A percentile compares a stretch with the other conserved stretches of the same genome.
Evolutionary conservation across 2,888 invertebrate species (phyloP).

Genomic region (Drosophila quinaria): DNA sequence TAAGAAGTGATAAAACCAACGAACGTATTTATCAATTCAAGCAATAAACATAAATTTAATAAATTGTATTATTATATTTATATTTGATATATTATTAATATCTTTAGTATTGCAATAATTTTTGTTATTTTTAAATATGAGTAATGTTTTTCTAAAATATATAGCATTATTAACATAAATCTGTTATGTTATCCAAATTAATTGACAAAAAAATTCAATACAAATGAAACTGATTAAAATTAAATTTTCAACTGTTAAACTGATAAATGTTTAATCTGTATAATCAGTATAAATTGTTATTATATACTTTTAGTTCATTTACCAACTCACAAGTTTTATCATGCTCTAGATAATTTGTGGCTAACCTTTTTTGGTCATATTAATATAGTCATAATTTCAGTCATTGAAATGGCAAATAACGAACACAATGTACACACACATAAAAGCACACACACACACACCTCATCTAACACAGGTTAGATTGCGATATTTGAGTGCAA

Average conservation of each 20-base stretch:
- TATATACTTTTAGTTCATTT: neutral
- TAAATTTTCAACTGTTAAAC: neutral
- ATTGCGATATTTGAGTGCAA: constrained; percentile 34
- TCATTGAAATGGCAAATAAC: constrained; percentile 11
- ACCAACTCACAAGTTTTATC: neutral
- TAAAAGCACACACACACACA: neutral
- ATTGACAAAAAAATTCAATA: neutral
- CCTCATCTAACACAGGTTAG: neutral
- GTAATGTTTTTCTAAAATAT: too few relatives aligned
- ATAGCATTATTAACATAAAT: too few relatives aligned
- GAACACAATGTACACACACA: constrained; percentile 7
- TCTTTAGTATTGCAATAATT: too few relatives aligned
- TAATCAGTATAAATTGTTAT: neutral
- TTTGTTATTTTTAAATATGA: too few relatives aligned
- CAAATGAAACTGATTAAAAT: neutral
- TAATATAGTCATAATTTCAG: constrained; percentile 30
- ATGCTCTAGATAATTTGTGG: neutral
- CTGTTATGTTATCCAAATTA: neutral
- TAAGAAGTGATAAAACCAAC: neutral
- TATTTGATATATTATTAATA: too few relatives aligned
- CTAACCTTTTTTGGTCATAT: constrained; percentile 3
- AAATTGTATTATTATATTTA: too few relatives aligned
- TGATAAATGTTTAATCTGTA: neutral
- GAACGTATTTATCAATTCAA: neutral
- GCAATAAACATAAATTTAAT: too few relatives aligned